Conservation (phyloP, 2,888 invertebrate genomes). For the Mythimna albipuncta region DNA sequence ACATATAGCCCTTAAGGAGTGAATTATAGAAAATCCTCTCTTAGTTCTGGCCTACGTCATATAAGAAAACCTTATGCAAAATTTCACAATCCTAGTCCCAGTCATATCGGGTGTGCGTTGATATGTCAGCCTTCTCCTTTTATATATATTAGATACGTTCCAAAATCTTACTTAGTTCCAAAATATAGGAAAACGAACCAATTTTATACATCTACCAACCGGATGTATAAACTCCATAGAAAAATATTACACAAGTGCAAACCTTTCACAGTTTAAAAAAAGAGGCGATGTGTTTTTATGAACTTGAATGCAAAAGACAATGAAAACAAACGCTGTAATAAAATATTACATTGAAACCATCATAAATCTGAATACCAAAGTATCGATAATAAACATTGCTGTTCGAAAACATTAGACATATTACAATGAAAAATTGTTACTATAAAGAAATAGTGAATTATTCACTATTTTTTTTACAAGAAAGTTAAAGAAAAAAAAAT, state of each 20-base stretch:
- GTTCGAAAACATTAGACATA: not conserved
- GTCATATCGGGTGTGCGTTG: no score
- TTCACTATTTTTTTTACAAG: not conserved
- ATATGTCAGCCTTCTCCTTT: no score
- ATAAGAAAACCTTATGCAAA: no score
- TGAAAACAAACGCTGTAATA: slow-evolving; percentile 24
- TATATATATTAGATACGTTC: no score
- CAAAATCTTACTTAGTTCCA: not conserved
- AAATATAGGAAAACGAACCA: not conserved
- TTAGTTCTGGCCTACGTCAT: no score
- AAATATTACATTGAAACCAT: slow-evolving; percentile 14
- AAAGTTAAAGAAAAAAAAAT: no score
- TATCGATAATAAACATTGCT: slow-evolving; percentile 35
- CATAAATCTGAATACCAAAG: slow-evolving; percentile 31
- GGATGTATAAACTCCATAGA: not conserved
- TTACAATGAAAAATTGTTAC: slow-evolving; percentile 19
- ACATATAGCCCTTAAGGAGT: no score
- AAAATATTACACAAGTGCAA: not conserved
- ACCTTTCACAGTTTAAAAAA: slow-evolving; percentile 2
- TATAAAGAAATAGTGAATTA: no score
- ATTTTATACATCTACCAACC: not conserved
- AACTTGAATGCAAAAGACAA: slow-evolving; percentile 11
- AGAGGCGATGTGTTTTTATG: slow-evolving; percentile 3
- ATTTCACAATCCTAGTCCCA: no score
- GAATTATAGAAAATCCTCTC: no score